Evolutionary conservation across 2,888 invertebrate species (phyloP), one percentile per base, ranked within the genome.

Genomic region (Acleris cristana): DNA sequence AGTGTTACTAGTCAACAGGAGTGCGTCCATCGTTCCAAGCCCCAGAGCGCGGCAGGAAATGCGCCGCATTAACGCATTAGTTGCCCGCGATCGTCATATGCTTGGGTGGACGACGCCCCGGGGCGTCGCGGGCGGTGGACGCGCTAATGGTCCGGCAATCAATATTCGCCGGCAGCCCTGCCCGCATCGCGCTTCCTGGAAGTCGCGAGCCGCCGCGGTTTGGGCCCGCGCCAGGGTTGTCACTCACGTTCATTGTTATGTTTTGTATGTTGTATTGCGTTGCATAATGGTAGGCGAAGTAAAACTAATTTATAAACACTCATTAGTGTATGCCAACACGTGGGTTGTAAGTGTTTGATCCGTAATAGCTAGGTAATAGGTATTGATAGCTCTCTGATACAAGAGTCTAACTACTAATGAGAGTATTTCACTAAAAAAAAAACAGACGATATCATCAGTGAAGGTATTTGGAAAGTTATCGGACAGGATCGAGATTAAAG

Each of bases 81-180:
- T 40, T 40, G 40, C 40, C 40, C 40, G 40, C 14, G 40, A 14
- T 14, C 40, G 40, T 40, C 40, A 14, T 40, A 4, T 40, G 40
- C 4, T 40, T 14, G 40, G 40, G 40, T 12, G 40, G 10, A 14
- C 0, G 40, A 40, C 40, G 40, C 40, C 40, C 12, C 40, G 40
- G 12, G 40, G 40, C 40, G 40, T 40, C 48, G 51, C 44, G 52
- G 63, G 59, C 65, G 60, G 61, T 62, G 57, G 80, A 80, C 77
- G 76, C 79, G 77, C 80, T 56, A 56, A 44, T 56, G 44, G 56
- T 56, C 76, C 80, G 80, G 83, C 83, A 87, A 90, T 90, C 90
- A 90, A 90, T 90, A 90, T 88, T 86, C 86, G 84, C 80, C 79
- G 82, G 83, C 63, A 77, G 82, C 83, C 80, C 81, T 82, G 79